Evolutionary conservation across 2,113 vertebrate genomes (phyloP), one percentile per base, ranked within the genome.

Genomic region (Elachura formosa): DNA sequence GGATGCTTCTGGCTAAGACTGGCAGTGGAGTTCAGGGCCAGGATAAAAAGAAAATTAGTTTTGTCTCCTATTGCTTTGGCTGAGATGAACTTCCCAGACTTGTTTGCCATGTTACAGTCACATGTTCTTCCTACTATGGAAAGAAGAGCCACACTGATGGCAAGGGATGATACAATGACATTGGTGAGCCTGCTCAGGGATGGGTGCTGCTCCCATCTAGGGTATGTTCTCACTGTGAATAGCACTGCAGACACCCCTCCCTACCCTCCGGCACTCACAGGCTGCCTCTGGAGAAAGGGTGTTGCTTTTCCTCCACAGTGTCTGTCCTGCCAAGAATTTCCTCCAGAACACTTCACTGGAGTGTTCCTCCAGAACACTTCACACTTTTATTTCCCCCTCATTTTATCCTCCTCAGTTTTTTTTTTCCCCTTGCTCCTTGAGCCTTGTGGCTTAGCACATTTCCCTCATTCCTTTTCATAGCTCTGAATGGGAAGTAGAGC

Each of bases 301-400:
- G 68, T 84, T 91, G 64, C 40, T 88, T 94, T 96, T 82, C 51
- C 38, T 79, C 38, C 51, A 29, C 28, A 24, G n/a, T 45, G 49
- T 83, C 62, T 91, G 46, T 71, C 43, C 82, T 89, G 87, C 66
- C 69, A 96, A 91, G 94, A 94, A 94, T 96, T 97, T 96, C 63
- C 91, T 95, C 71, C 91, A 91, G 88, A 96, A 84, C 67, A 86
- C 26, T 96, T 90, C 77, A 84, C 79, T n/a, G n/a, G n/a, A n/a
- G n/a, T n/a, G n/a, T 97, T 96, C 63, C 91, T 95, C 71, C 91
- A 91, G 88, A 96, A 84, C 67, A 86, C 26, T 96, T 90, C 77
- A 84, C 79, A 61, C 89, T 83, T 96, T 58, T 67, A 81, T 84
- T 93, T 89, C 87, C 72, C 17, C 43, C 34, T 82, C 52, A 72